phyloP scores from a whole-genome alignment of 2,888 invertebrate genomes.

The Invenusta paracnida region DNA sequence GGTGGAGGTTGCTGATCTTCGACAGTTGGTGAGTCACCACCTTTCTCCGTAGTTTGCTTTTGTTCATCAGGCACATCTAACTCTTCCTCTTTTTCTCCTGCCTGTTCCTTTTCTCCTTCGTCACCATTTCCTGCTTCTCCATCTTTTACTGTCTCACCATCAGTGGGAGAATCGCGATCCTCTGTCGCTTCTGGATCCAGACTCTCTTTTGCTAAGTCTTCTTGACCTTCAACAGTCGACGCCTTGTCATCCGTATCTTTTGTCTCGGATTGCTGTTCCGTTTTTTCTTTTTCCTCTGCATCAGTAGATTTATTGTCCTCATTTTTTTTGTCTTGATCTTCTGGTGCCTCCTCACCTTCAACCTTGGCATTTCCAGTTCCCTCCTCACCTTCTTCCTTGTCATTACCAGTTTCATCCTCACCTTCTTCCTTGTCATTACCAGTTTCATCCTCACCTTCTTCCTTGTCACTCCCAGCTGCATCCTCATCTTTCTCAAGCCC shows the following conservation, averaged over 20 bases:
- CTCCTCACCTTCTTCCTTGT: background rate
- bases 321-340: conserved; percentile 32
- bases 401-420: background rate
- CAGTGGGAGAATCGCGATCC: too few species aligned
- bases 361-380: background rate
- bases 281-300: background rate
- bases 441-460: conserved; percentile 44
- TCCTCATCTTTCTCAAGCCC: conserved; percentile 38
- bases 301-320: background rate
- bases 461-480: conserved; percentile 41
- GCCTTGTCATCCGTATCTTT: background rate
- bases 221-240: background rate
- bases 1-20: too few species aligned
- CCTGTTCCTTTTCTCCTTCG: conserved; percentile 25
- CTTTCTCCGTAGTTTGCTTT: background rate
- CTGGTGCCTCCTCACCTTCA: conserved; percentile 11
- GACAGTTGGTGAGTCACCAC: background rate
- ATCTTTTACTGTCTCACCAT: too few species aligned
- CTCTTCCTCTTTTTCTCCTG: background rate
- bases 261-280: background rate
- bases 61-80: background rate
- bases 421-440: conserved; percentile 22
- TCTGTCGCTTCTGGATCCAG: too few species aligned
- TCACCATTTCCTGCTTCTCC: background rate
- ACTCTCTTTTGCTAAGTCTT: too few species aligned